These are phyloP conservation scores for Pseudochaenichthys georgianus DNA, from an alignment of 2,797 vertebrate species.

Conservation along the genomic window DNA sequence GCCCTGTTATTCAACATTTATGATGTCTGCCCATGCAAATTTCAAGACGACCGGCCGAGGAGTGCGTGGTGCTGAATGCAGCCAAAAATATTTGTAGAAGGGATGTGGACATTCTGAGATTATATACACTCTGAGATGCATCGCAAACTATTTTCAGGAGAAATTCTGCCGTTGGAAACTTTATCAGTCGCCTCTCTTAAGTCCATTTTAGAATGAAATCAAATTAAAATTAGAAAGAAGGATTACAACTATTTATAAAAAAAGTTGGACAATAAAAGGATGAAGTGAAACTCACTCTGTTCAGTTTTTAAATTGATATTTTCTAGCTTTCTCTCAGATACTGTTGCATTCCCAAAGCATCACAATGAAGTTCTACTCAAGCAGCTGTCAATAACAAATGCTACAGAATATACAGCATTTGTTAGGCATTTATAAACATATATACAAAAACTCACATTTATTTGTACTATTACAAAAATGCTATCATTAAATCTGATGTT, in stretches of 20 bases:
- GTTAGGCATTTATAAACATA: too few relatives aligned
- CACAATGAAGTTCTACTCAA: conserved; percentile 16
- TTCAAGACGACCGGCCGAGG: conserved; percentile 21
- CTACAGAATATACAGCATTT: conserved; percentile 9
- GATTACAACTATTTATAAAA: too few relatives aligned
- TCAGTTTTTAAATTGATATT: conserved; percentile 12
- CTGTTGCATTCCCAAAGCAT: conserved; percentile 15
- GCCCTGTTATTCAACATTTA: conserved; percentile 70
- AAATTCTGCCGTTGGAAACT: background rate
- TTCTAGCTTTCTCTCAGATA: conserved; percentile 36
- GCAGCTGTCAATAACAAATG: conserved; percentile 37
- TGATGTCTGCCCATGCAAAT: conserved; percentile 51
- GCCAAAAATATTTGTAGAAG: conserved; percentile 11
- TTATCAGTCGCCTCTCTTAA: background rate
- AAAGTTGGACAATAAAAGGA: too few relatives aligned
- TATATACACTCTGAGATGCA: background rate
- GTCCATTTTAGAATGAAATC: too few relatives aligned
- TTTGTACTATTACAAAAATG: background rate
- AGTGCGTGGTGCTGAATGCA: conserved; percentile 4
- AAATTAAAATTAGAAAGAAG: too few relatives aligned
- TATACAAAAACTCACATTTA: too few relatives aligned
- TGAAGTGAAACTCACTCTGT: background rate
- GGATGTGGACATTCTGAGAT: background rate
- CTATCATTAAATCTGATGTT: conserved; percentile 32
- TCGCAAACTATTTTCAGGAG: background rate